These are phyloP conservation scores for Telmatochromis sp. DNA, from an alignment of 2,113 vertebrate genomes.

Conservation along the genomic window DNA sequence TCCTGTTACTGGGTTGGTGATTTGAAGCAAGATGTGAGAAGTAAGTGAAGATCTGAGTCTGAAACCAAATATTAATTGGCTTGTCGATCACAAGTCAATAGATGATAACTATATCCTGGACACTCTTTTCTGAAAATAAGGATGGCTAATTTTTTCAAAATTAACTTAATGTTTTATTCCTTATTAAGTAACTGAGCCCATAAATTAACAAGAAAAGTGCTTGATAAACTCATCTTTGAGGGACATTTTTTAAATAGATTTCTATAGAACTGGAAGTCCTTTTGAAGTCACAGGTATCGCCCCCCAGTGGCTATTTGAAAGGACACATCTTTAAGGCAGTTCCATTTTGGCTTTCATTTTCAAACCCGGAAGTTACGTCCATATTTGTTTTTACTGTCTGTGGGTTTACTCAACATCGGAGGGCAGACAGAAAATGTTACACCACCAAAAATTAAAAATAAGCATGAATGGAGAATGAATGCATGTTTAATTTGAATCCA, in stretches of 20 bases:
- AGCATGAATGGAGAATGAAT: not conserved
- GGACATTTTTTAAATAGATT: not conserved
- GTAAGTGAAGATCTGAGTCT: rapidly evolving
- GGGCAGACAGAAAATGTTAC: not conserved
- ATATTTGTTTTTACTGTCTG: not conserved
- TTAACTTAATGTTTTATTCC: not conserved
- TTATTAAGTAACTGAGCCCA: not conserved
- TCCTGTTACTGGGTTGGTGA: too few relatives aligned
- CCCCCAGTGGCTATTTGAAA: not conserved
- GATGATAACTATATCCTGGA: not conserved
- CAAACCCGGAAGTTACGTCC: not conserved
- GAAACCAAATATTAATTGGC: not conserved
- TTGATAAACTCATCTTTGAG: not conserved
- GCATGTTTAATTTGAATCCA: not conserved
- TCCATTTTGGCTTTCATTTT: not conserved
- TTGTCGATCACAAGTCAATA: not conserved
- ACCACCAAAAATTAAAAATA: not conserved
- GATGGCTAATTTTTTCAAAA: not conserved
- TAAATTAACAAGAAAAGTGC: not conserved
- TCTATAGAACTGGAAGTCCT: rapidly evolving
- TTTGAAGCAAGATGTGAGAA: rapidly evolving
- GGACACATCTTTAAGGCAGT: not conserved
- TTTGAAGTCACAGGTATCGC: not conserved
- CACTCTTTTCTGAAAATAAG: not conserved
- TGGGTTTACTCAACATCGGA: not conserved